Base-by-base conservation (phyloP, 1,140 invertebrate genomes). In the Popillia japonica region DNA sequence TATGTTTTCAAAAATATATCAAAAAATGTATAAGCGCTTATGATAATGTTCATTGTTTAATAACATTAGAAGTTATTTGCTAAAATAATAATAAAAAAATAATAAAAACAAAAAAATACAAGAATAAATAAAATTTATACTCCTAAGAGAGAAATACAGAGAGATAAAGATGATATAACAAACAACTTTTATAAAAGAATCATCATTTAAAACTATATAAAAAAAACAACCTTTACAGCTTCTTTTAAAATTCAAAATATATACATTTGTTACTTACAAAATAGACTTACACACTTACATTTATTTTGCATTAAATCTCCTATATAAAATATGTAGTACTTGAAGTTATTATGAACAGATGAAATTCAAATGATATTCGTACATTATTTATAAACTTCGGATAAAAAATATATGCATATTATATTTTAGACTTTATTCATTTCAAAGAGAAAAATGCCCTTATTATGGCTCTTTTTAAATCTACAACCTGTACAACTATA, bases 401-500 rank as follows among this genome's bases (percentile, higher is more conserved):
- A 68, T 68, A 68, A 68, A 68, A 68, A 68, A 68, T 68, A 27
- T 68, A 68, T 68, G 14, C 48, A n/a, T 22, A 9, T 48, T 48
- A 48, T 48, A 48, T 48, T 34, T 34, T 34, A 34, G 27, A 34
- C 4, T 34, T 34, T 34, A 34, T 34, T 27, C 8, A 14, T 68
- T 34, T 68, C 20, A 27, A 48, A 10, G 27, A 23, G 27, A 20
- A 14, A 61, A 68, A 68, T 68, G 61, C 61, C 61, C 61, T 34
- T 68, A 68, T 34, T 68, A 68, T 68, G 61, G 61, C 61, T 22
- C 22, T 68, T 34, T 23, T 27, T 27, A 68, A 68, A 27, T 34
- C 61, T 68, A 68, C 8, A 48, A 27, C 14, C 61, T 68, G 61
- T 68, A 68, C 61, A 68, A 68, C 61, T 68, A 68, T 68, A 68